Conservation (phyloP, 2,797 vertebrate genomes). For the Myotis myotis region DNA sequence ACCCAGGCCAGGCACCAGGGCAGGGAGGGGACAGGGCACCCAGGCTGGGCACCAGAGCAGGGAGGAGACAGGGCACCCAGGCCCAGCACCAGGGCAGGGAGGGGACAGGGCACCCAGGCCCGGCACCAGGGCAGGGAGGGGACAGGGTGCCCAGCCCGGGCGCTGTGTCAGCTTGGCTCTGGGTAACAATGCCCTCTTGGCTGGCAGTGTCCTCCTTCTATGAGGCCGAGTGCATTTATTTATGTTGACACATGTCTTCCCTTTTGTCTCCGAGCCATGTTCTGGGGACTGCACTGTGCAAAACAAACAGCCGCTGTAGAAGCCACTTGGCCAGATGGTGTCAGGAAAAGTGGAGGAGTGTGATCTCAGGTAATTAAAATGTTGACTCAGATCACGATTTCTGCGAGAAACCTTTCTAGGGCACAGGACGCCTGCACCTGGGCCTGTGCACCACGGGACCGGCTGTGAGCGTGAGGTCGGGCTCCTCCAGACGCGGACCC, state of each 20-base stretch:
- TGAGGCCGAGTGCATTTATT: fast-evolving
- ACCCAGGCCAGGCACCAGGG: too few species aligned
- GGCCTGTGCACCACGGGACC: background rate
- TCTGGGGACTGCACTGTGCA: background rate
- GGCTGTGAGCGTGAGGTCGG: background rate
- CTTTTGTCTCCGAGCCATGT: background rate
- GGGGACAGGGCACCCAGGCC: too few species aligned
- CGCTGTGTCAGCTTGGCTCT: too few species aligned
- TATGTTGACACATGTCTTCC: background rate
- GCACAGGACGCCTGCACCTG: background rate
- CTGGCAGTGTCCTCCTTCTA: background rate
- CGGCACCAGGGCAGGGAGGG: background rate
- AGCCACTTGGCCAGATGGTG: background rate
- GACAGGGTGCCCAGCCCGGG: background rate
- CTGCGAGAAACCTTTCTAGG: background rate
- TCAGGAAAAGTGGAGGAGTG: background rate
- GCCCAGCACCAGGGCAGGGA: too few species aligned
- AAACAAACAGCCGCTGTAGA: background rate
- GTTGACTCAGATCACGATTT: constrained; percentile 9
- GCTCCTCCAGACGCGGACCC: background rate
- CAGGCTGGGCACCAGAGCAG: too few species aligned
- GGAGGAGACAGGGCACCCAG: too few species aligned
- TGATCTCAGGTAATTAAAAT: background rate
- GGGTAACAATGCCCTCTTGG: too few species aligned
- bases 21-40: too few species aligned